These are phyloP conservation scores for Tetranychus truncatus DNA, from an alignment of 2,888 invertebrate genomes.

Conservation along the genomic window DNA sequence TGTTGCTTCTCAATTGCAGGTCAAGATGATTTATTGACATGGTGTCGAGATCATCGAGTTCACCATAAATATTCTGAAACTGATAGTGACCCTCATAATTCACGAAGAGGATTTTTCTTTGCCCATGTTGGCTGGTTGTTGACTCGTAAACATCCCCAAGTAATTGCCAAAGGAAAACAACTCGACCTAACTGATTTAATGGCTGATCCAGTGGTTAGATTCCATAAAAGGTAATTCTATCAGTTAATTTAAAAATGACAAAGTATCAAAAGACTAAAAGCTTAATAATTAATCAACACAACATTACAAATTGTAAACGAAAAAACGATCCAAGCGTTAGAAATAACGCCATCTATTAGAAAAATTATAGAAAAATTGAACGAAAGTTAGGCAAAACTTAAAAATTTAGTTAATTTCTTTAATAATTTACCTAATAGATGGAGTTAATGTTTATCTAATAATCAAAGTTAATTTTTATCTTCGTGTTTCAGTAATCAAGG, in stretches of 20 bases:
- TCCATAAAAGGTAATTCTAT: background rate
- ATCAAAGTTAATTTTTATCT: background rate
- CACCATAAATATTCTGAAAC: constrained; percentile 33
- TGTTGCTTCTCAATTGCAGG: constrained; percentile 64
- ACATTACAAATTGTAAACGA: too few relatives aligned
- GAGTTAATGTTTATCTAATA: background rate
- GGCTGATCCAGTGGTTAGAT: background rate
- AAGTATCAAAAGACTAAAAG: too few relatives aligned
- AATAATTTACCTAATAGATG: background rate
- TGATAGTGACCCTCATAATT: constrained; percentile 20
- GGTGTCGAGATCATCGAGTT: constrained; percentile 33
- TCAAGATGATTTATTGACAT: constrained; percentile 39
- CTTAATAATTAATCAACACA: too few relatives aligned
- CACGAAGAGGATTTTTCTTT: constrained; percentile 25
- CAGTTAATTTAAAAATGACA: too few relatives aligned
- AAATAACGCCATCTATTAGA: background rate
- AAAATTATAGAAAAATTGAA: background rate
- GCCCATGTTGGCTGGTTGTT: constrained; percentile 26
- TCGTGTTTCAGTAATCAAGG: background rate
- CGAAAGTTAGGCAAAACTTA: too few relatives aligned
- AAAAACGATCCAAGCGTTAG: background rate
- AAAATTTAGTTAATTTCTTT: background rate
- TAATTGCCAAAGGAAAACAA: background rate
- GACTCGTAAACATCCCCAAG: constrained; percentile 11
- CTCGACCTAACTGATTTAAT: background rate